Evolutionary conservation across 2,888 invertebrate genomes (phyloP).

Genomic region (Idaea biselata): DNA sequence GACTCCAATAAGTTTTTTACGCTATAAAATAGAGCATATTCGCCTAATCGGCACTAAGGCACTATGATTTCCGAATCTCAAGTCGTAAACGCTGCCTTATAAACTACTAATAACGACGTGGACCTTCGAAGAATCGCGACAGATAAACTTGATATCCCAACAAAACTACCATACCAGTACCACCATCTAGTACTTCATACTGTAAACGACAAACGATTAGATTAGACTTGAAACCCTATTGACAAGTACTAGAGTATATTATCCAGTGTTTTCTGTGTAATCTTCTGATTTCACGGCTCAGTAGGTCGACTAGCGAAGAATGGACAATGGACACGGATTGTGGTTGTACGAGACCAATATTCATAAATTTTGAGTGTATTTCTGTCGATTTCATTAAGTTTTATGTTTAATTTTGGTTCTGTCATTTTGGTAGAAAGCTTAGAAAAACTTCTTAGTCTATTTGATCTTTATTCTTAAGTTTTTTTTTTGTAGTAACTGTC

Average conservation of each 20-base stretch:
- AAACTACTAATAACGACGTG: neutral
- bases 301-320: constrained; percentile 38
- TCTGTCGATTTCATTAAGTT: constrained; percentile 30
- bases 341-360: constrained; percentile 35
- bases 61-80: neutral
- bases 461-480: neutral
- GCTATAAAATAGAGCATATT: neutral
- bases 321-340: constrained; percentile 35
- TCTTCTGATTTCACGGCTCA: constrained; percentile 46
- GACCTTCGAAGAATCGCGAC: constrained; percentile 11
- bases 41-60: neutral
- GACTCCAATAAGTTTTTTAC: neutral
- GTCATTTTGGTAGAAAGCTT: constrained; percentile 14
- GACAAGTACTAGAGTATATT: constrained; percentile 2
- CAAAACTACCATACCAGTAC: constrained; percentile 4
- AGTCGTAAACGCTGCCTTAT: neutral
- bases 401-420: constrained; percentile 18
- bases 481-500: neutral
- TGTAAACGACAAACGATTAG: constrained; percentile 31
- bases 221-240: constrained; percentile 13
- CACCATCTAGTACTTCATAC: constrained; percentile 36
- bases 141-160: constrained; percentile 13
- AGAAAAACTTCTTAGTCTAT: neutral
- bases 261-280: constrained; percentile 18
- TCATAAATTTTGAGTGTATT: constrained; percentile 39